Percentiles rank a stretch among this genome's conserved stretches.
Evolutionary conservation across 2,797 vertebrate species (phyloP).

Genomic region (Rhodeus uyekii): DNA sequence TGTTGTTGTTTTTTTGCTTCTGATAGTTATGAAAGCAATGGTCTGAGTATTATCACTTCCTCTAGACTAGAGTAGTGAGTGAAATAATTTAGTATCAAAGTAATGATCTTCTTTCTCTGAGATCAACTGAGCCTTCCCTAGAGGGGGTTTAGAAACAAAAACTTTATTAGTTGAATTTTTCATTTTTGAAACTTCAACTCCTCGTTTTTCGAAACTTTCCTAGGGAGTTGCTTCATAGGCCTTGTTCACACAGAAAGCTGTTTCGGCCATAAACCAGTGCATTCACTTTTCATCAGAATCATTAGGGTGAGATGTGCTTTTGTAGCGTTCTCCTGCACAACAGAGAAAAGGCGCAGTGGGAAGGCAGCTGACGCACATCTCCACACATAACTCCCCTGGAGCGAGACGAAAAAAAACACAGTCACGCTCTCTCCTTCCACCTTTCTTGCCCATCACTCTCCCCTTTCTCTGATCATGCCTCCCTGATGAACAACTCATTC

Average conservation of each 20-base stretch:
- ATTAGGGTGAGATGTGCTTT: conserved; percentile 14
- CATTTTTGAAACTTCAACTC: background rate
- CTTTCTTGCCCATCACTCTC: conserved; percentile 1
- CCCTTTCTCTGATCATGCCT: background rate
- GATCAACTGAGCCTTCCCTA: background rate
- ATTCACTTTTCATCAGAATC: conserved; percentile 15
- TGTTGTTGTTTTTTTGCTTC: background rate
- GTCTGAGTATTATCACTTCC: background rate
- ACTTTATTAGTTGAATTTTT: background rate
- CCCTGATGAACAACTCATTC: background rate
- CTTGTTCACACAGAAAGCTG: background rate
- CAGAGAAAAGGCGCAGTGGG: background rate
- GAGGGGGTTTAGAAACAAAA: background rate
- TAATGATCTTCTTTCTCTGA: conserved; percentile 7
- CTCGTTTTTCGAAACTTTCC: background rate
- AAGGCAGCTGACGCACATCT: conserved; percentile 8
- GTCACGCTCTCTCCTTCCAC: background rate
- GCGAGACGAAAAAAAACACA: conserved; percentile 5
- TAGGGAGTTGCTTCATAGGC: background rate
- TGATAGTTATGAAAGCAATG: background rate
- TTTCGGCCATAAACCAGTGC: conserved; percentile 8
- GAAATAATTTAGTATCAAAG: conserved; percentile 8
- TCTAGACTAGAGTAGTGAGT: background rate
- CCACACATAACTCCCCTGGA: conserved; percentile 1
- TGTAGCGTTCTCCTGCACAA: conserved; percentile 11